phyloP scores from a whole-genome alignment of 2,113 vertebrate genomes.

The Triplophysa tibetana region DNA sequence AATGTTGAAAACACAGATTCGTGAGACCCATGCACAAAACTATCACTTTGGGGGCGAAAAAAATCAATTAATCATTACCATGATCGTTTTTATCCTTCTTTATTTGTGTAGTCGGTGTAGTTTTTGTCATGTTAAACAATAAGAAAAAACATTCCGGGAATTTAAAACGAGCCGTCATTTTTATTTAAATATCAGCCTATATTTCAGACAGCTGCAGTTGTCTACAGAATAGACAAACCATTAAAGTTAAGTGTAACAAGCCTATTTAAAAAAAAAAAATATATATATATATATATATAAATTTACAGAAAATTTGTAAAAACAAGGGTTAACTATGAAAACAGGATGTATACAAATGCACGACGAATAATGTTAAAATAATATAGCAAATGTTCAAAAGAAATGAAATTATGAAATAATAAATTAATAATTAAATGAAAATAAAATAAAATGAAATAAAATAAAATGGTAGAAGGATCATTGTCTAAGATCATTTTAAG shows the following conservation, averaged over 20 bases:
- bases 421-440: too few relatives aligned
- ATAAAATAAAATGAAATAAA: too few relatives aligned
- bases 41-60: neutral
- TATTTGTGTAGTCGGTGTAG: neutral
- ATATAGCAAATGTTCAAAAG: too few relatives aligned
- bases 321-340: too few relatives aligned
- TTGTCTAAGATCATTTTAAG: too few relatives aligned
- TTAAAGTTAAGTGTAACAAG: neutral
- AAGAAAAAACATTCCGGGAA: neutral
- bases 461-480: too few relatives aligned
- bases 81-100: neutral
- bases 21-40: neutral
- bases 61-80: neutral
- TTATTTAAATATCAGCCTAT: neutral
- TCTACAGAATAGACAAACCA: neutral
- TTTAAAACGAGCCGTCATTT: neutral
- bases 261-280: too few relatives aligned
- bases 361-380: too few relatives aligned
- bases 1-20: constrained; percentile 71
- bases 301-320: too few relatives aligned
- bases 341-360: too few relatives aligned
- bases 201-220: neutral
- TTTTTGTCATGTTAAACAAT: neutral
- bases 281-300: too few relatives aligned
- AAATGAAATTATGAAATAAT: too few relatives aligned